Conservation (phyloP, 2,113 vertebrate genomes). For the Meles meles region DNA sequence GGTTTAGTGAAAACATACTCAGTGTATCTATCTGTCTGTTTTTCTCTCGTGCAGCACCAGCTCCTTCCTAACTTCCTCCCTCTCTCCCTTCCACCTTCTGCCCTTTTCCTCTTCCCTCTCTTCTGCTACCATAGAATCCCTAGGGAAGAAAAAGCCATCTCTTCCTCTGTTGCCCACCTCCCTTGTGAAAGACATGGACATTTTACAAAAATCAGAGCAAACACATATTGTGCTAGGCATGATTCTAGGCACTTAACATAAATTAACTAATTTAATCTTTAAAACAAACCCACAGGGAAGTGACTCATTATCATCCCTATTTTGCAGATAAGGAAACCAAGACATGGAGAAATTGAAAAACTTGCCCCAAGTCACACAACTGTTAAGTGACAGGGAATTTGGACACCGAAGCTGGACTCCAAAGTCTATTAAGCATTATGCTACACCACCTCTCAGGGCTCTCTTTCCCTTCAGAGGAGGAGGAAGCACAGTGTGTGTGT, state of each 20-base stretch:
- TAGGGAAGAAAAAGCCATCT: not conserved
- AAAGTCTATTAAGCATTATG: not conserved
- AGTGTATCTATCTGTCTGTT: not conserved
- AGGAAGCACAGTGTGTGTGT: not conserved
- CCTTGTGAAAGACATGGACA: not conserved
- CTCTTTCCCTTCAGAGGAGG: not conserved
- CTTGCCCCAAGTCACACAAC: not conserved
- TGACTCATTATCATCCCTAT: not conserved
- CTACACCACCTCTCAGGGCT: not conserved
- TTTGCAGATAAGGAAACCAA: not conserved
- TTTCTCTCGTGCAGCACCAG: not conserved
- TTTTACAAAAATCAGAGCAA: not conserved
- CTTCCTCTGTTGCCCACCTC: not conserved
- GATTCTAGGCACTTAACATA: not conserved
- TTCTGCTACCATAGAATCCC: not conserved
- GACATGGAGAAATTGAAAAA: not conserved
- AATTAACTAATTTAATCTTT: not conserved
- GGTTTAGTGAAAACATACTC: not conserved
- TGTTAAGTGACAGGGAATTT: not conserved
- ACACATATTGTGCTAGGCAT: not conserved
- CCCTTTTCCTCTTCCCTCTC: not conserved
- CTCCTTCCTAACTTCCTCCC: not conserved
- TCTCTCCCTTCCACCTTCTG: fast-evolving
- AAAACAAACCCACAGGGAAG: not conserved
- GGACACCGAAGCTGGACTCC: not conserved